Evolutionary conservation across 2,888 invertebrate genomes (phyloP).

Genomic region (Ectemnius cavifrons): DNA sequence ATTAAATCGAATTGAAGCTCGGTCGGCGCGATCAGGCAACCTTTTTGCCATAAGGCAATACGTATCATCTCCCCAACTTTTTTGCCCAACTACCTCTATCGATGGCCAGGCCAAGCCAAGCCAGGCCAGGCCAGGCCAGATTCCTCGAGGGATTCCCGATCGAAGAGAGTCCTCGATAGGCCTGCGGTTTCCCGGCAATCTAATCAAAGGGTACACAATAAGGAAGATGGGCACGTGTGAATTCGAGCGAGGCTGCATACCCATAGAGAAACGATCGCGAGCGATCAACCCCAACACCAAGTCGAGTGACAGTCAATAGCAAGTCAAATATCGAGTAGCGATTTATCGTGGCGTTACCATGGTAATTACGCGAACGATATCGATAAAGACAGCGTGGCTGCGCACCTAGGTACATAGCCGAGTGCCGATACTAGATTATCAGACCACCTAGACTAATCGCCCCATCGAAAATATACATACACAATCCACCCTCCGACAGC

Average conservation of each 20-base stretch:
- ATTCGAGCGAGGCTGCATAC: constrained; percentile 58
- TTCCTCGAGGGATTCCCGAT: no score
- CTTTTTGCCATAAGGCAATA: not conserved
- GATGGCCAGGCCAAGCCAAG: no score
- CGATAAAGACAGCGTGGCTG: constrained; percentile 51
- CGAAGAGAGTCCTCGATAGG: constrained; percentile 19
- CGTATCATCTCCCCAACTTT: not conserved
- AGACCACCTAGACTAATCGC: not conserved
- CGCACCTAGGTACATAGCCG: constrained; percentile 44
- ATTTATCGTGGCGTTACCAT: constrained; percentile 69
- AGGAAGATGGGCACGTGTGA: constrained; percentile 66
- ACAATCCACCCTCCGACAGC: no score
- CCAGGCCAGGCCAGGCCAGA: no score
- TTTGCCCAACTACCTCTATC: no score
- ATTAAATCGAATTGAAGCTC: constrained; percentile 38
- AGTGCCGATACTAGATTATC: constrained; percentile 37
- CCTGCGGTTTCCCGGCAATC: constrained; percentile 47
- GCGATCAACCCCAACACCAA: constrained; percentile 2
- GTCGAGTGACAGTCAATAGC: constrained; percentile 53
- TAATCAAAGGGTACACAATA: constrained; percentile 56
- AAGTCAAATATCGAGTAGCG: constrained; percentile 65
- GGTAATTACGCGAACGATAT: constrained; percentile 65
- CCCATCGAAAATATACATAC: not conserved
- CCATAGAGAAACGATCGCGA: constrained; percentile 50
- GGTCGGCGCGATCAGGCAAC: not conserved